Evolutionary conservation across 2,888 invertebrate species (phyloP).

Genomic region (Axea sp.): DNA sequence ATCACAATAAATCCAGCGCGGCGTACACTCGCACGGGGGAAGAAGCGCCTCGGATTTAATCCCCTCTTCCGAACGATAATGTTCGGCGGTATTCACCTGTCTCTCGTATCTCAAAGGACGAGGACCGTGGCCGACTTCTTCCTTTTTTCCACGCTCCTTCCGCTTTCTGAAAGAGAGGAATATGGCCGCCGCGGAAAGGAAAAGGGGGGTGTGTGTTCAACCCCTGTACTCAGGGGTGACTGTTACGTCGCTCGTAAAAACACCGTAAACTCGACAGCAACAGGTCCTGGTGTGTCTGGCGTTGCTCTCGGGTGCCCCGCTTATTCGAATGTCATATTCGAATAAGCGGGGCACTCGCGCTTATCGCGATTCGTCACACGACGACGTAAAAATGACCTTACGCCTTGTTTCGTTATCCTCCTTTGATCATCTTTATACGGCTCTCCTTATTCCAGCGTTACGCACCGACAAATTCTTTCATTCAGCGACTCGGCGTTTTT

Average conservation of each 20-base stretch:
- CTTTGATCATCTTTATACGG: conserved; percentile 21
- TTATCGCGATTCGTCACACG: conserved; percentile 58
- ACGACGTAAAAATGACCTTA: conserved; percentile 51
- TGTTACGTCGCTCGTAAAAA: conserved; percentile 79
- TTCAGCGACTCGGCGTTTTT: too few species aligned
- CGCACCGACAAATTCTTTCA: neutral
- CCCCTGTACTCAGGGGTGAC: conserved; percentile 75
- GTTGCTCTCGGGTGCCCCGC: conserved; percentile 57
- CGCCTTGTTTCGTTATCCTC: conserved; percentile 24
- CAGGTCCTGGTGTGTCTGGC: conserved; percentile 78
- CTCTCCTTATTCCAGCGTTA: conserved; percentile 2
- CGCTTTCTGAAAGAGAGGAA: conserved; percentile 38
- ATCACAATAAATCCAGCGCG: conserved; percentile 33
- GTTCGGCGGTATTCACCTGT: conserved; percentile 47
- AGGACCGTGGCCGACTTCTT: conserved; percentile 33
- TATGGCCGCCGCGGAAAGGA: conserved; percentile 37
- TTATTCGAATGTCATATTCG: conserved; percentile 72
- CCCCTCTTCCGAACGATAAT: conserved; percentile 34
- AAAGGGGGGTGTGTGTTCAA: conserved; percentile 64
- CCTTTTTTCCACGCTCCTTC: conserved; percentile 30
- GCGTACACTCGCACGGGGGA: conserved; percentile 9
- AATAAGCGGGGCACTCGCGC: conserved; percentile 63
- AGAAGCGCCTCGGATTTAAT: conserved; percentile 35
- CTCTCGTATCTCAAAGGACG: conserved; percentile 45
- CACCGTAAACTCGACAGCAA: conserved; percentile 80